Conservation (phyloP, 2,888 invertebrate species). For the Brenthis hecate region DNA sequence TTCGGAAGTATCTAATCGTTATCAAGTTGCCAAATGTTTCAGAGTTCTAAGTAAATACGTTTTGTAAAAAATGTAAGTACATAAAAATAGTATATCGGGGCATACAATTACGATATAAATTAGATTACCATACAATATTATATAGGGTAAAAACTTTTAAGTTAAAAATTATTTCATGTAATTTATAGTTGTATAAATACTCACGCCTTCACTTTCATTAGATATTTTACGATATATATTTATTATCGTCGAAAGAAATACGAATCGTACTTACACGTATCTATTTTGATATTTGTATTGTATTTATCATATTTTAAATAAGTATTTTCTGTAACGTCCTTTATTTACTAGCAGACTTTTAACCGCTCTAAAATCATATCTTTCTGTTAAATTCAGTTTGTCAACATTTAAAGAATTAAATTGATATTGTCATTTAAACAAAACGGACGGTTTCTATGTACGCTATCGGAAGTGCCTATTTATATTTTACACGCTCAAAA, state of each 20-base stretch:
- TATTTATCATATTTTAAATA: constrained; percentile 43
- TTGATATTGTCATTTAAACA: neutral
- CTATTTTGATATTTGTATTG: constrained; percentile 46
- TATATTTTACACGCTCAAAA: neutral
- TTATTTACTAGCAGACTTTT: constrained; percentile 44
- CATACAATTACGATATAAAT: constrained; percentile 22
- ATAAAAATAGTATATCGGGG: constrained; percentile 18
- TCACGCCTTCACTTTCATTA: constrained; percentile 36
- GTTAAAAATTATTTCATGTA: constrained; percentile 17
- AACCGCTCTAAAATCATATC: constrained; percentile 24
- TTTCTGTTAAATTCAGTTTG: neutral
- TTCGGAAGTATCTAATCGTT: constrained; percentile 6
- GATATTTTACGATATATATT: constrained; percentile 37
- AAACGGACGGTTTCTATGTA: constrained; percentile 1
- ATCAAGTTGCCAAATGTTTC: constrained; percentile 22
- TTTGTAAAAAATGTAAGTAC: constrained; percentile 15
- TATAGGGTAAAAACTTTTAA: constrained; percentile 7
- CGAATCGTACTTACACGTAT: constrained; percentile 43
- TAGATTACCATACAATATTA: constrained; percentile 20
- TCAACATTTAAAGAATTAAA: constrained; percentile 5
- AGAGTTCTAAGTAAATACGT: constrained; percentile 11
- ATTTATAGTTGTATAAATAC: constrained; percentile 37
- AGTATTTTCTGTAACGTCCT: constrained; percentile 42
- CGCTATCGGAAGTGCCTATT: constrained; percentile 9
- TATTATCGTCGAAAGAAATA: constrained; percentile 41